A percentile compares a stretch with the other conserved stretches of the same genome.
phyloP scores from a whole-genome alignment of 1,140 invertebrate genomes.

The Hylaeus anthracinus region DNA sequence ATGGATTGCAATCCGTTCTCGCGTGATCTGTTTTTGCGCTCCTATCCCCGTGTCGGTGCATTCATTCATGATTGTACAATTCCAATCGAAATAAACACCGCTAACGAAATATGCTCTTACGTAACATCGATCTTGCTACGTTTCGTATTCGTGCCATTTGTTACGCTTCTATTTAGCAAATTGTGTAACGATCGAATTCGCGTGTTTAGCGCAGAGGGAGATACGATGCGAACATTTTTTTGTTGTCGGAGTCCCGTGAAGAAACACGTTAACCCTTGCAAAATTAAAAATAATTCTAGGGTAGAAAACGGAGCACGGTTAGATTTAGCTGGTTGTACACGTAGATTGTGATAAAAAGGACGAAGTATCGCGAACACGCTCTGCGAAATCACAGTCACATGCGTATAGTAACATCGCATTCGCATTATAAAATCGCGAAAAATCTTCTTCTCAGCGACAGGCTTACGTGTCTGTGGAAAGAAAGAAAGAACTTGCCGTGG shows the following conservation, averaged over 20 bases:
- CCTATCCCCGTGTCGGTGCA: not conserved
- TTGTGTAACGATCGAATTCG: not conserved
- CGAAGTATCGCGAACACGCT: too few relatives aligned
- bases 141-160: not conserved
- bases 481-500: constrained; percentile 26
- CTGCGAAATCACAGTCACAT: too few relatives aligned
- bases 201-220: not conserved
- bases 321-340: too few relatives aligned
- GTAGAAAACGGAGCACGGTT: too few relatives aligned
- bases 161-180: not conserved
- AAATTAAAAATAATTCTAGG: too few relatives aligned
- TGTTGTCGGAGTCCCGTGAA: too few relatives aligned
- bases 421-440: not conserved
- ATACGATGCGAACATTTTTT: too few relatives aligned
- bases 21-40: constrained; percentile 32
- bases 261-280: too few relatives aligned
- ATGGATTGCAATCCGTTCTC: constrained; percentile 33
- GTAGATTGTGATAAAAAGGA: too few relatives aligned
- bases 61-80: constrained; percentile 35
- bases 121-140: not conserved
- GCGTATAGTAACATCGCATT: too few relatives aligned
- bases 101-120: constrained; percentile 8
- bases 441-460: not conserved
- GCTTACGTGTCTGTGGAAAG: constrained; percentile 16
- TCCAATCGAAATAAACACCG: constrained; percentile 18